phyloP scores from a whole-genome alignment of 2,797 vertebrate species.

The Bufotes viridis region DNA sequence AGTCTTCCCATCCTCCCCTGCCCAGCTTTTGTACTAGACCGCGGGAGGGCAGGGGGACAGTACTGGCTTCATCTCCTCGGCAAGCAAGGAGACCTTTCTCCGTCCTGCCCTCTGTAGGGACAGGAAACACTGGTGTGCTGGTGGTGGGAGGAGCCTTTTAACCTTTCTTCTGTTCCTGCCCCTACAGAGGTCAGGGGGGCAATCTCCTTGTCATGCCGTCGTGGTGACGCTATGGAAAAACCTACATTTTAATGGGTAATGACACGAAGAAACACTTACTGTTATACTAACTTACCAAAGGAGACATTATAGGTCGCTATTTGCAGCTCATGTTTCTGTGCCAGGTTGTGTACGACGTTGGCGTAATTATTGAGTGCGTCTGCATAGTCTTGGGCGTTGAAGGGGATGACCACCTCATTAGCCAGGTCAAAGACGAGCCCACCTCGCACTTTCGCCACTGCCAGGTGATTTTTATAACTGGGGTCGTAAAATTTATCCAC shows the following conservation, averaged over 20 bases:
- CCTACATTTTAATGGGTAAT: not conserved
- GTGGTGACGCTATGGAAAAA: too few species aligned
- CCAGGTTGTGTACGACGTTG: constrained; percentile 78
- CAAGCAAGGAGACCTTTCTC: too few species aligned
- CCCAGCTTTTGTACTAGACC: too few species aligned
- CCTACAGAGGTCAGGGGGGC: too few species aligned
- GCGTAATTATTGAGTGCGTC: constrained; percentile 79
- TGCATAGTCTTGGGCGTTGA: constrained; percentile 86
- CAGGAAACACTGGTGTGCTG: too few species aligned
- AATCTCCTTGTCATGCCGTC: too few species aligned
- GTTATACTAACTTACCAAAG: constrained; percentile 79
- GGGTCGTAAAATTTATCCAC: constrained; percentile 93
- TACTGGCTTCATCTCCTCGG: too few species aligned
- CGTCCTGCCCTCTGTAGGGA: too few species aligned
- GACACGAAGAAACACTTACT: not conserved
- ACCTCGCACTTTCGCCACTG: constrained; percentile 87
- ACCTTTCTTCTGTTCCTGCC: too few species aligned
- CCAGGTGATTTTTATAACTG: constrained; percentile 83
- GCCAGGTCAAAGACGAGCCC: constrained; percentile 86
- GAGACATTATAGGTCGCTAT: constrained; percentile 78
- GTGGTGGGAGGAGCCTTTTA: too few species aligned
- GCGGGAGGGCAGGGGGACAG: too few species aligned
- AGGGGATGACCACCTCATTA: constrained; percentile 82
- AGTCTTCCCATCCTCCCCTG: too few species aligned
- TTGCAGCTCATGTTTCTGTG: constrained; percentile 74